Conservation (phyloP, 2,797 vertebrate genomes). For the Sebastes steindachneri region DNA sequence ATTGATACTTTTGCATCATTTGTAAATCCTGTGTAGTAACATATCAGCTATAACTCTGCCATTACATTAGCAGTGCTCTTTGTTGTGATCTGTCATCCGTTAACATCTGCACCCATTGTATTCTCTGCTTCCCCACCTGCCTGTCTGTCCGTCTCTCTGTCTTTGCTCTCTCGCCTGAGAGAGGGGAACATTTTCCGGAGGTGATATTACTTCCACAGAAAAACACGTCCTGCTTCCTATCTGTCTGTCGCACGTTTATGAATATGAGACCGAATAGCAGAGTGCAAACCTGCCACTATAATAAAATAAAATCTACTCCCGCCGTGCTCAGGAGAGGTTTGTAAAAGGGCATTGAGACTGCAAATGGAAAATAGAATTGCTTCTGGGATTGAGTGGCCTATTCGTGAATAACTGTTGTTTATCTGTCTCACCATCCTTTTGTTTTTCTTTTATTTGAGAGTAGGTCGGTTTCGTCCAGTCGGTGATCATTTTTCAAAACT, state of each 20-base stretch:
- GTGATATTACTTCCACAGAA: slow-evolving; percentile 44
- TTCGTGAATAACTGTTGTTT: not conserved
- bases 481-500: not conserved
- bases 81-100: slow-evolving; percentile 11
- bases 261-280: slow-evolving; percentile 15
- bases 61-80: not conserved
- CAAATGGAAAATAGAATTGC: slow-evolving; percentile 56
- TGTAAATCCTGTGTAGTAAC: not conserved
- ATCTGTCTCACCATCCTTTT: not conserved
- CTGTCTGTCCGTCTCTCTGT: not conserved
- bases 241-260: slow-evolving; percentile 16
- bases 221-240: slow-evolving; percentile 15
- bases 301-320: slow-evolving; percentile 30
- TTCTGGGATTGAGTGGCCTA: slow-evolving; percentile 26
- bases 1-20: not conserved
- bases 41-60: not conserved
- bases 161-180: slow-evolving; percentile 1
- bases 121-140: not conserved
- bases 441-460: not conserved
- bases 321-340: slow-evolving; percentile 7
- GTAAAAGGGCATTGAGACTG: slow-evolving; percentile 6
- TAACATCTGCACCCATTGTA: not conserved
- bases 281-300: slow-evolving; percentile 35
- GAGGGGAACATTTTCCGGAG: slow-evolving; percentile 31
- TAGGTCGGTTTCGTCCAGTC: not conserved